phyloP scores from a whole-genome alignment of 2,797 vertebrate species.

The Argentina silus region DNA sequence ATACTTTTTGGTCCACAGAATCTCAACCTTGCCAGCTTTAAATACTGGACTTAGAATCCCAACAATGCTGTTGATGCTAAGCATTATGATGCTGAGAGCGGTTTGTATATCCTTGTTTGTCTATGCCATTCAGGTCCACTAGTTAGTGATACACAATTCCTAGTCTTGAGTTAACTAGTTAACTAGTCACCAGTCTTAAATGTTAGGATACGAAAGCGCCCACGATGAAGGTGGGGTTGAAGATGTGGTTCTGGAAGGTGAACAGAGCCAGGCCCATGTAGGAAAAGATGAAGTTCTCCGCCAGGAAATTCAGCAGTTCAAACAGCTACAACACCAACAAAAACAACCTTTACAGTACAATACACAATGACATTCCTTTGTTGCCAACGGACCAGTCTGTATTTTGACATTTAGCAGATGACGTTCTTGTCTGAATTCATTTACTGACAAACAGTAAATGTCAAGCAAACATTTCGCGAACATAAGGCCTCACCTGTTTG shows the following conservation, averaged over 20 bases:
- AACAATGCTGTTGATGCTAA: no score
- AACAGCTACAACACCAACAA: conserved; percentile 83
- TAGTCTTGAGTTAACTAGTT: background rate
- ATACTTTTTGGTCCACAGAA: no score
- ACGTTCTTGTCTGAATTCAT: background rate
- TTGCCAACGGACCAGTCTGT: background rate
- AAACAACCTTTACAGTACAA: conserved; percentile 3
- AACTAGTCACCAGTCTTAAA: background rate
- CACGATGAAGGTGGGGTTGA: conserved; percentile 92
- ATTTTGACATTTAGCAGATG: background rate
- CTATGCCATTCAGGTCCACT: no score
- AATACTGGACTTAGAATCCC: no score
- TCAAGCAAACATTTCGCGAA: background rate
- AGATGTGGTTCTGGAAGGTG: conserved; percentile 96
- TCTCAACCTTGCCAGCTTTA: no score
- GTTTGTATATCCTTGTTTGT: no score
- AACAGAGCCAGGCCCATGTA: conserved; percentile 98
- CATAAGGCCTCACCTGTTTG: conserved; percentile 87
- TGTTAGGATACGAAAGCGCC: conserved; percentile 94
- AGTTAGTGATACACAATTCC: no score
- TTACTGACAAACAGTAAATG: background rate
- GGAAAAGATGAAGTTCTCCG: conserved; percentile 99
- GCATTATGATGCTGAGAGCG: no score
- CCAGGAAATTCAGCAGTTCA: conserved; percentile 97
- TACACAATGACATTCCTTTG: no score